Evolutionary conservation across 2,888 invertebrate species (phyloP), one percentile per base, ranked within the genome.

Genomic region (Clunio marinus): DNA sequence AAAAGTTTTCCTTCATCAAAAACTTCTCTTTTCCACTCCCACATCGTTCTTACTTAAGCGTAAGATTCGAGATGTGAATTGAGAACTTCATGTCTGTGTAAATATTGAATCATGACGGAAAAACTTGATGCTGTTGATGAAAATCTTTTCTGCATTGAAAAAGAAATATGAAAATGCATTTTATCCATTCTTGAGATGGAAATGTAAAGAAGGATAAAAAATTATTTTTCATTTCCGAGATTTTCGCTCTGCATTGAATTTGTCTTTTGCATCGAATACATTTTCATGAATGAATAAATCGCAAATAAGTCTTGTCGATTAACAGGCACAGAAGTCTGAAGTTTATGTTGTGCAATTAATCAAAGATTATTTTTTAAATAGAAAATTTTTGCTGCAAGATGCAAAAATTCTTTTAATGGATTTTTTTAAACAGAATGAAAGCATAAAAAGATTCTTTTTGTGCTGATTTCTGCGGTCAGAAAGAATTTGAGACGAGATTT

Each of bases 81-180:
- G n/a, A n/a, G 3, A 51, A 51, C 7, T 20, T 20, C 20, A 60
- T 35, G 32, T 60, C 60, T 60, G 20, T 60, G 60, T 35, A 60
- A 60, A 60, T 60, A 60, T 60, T 60, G 60, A 60, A 17, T 59
- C 15, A 8, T 10, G n/a, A n/a, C 27, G 32, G 22, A 60, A 20
- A 32, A 35, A 55, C 10, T 22, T 60, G 60, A 60, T 51, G 51
- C n/a, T 20, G n/a, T 17, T 20, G 22, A 22, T 32, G 20, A 20
- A 60, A 60, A 32, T 59, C 58, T 45, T 45, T 45, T 45, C 4
- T 32, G 4, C 10, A 7, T 32, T 17, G 51, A 51, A 10, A 51
- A 51, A 22, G 7, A 51, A n/a, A n/a, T n/a, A n/a, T n/a, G n/a
- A n/a, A 51, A 51, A 51, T 51, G 51, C 51, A 51, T 20, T 51